Evolutionary conservation across 2,888 invertebrate genomes (phyloP), one percentile per base, ranked within the genome.

Genomic region (Drosophila siamana): DNA sequence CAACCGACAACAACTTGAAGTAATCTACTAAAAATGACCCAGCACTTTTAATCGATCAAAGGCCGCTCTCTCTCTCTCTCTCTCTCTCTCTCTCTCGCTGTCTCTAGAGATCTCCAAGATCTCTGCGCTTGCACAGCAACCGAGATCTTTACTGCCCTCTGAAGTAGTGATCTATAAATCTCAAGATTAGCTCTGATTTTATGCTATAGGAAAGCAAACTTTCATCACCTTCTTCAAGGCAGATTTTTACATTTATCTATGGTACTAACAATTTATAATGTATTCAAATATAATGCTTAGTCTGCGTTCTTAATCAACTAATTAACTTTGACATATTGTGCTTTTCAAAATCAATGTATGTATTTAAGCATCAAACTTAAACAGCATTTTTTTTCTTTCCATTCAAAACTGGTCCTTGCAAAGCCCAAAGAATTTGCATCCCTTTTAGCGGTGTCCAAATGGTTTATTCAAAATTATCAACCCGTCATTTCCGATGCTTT

Each of bases 11-110:
- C 19, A 19, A 19, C 19, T 19, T 19, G 19, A 19, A 19, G 44
- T 85, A 74, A 85, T 79, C 77, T 69, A 67, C 55, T 43, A 63
- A 52, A 80, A 73, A 67, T 86, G 83, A 86, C 59, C 69, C 73
- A 86, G 82, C 86, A 86, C 69, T 80, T 82, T 82, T 75, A 67
- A 59, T 74, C 48, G 74, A 74, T 74, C 74, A 69, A 71, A 62
- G 46, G 16, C 4, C 22, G 16, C 40, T 8, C 46, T 15, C 26
- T n/a, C n/a, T n/a, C n/a, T n/a, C n/a, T n/a, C n/a, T n/a, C n/a
- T n/a, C n/a, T n/a, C n/a, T n/a, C n/a, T n/a, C n/a, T n/a, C n/a
- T n/a, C n/a, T n/a, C n/a, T n/a, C n/a, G n/a, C n/a, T n/a, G n/a
- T n/a, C n/a, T n/a, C n/a, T n/a, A n/a, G 33, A 11, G 33, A 33